Conservation (phyloP, 2,113 vertebrate species). For the Neolamprologus sp. region DNA sequence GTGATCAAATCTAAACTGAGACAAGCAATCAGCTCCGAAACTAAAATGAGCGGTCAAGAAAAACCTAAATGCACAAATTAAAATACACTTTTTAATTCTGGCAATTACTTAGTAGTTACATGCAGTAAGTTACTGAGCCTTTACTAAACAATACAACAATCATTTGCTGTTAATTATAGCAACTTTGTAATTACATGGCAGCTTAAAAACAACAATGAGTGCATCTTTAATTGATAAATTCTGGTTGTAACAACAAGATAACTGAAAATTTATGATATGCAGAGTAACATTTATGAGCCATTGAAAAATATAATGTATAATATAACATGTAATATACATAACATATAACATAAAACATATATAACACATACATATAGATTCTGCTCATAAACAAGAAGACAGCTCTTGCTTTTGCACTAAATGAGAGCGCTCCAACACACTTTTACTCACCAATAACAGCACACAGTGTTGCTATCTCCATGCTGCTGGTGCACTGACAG, state of each 20-base stretch:
- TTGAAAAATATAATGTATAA: background rate
- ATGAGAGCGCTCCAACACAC: background rate
- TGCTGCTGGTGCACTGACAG: background rate
- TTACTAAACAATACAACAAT: fast-evolving
- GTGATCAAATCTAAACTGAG: background rate
- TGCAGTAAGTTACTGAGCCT: fast-evolving
- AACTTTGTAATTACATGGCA: background rate
- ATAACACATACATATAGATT: background rate
- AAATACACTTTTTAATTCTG: fast-evolving
- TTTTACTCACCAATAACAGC: background rate
- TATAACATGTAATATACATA: background rate
- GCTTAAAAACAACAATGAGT: background rate
- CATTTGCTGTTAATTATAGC: background rate
- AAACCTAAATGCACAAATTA: background rate
- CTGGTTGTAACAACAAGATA: background rate
- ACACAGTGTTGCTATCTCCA: conserved; percentile 7
- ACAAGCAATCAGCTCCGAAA: background rate
- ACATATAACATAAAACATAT: background rate
- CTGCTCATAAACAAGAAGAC: background rate
- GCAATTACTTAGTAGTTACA: background rate
- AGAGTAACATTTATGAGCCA: background rate
- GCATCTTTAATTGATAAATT: background rate
- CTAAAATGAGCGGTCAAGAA: fast-evolving
- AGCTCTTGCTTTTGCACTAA: background rate
- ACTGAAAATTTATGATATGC: fast-evolving